Percentiles rank a stretch among this genome's conserved stretches.
Conservation (phyloP, 2,888 invertebrate genomes). For the Euclidia mi region DNA sequence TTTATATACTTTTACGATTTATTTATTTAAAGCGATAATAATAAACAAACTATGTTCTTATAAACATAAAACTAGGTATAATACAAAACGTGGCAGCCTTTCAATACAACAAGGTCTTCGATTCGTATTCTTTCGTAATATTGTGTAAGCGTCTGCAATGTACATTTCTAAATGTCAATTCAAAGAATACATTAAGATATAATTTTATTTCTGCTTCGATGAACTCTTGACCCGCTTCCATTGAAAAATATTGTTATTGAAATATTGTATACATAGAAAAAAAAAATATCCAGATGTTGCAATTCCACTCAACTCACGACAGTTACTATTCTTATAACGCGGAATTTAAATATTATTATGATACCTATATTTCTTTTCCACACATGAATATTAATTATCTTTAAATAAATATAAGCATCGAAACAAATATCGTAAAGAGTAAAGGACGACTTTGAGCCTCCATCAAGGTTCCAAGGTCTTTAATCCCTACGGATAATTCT, state of each 20-base stretch:
- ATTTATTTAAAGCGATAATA: no score
- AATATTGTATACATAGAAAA: no score
- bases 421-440: background rate
- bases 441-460: constrained; percentile 13
- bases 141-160: background rate
- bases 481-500: constrained; percentile 43
- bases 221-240: background rate
- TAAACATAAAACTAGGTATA: background rate
- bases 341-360: no score
- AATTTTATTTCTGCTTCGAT: background rate
- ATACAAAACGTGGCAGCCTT: background rate
- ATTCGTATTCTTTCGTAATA: constrained; percentile 7
- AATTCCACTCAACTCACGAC: no score
- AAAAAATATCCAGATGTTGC: no score
- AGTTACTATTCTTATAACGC: no score
- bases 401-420: constrained; percentile 3
- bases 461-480: constrained; percentile 4
- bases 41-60: no score
- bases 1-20: no score
- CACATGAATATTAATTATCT: no score
- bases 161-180: constrained; percentile 13
- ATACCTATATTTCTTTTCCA: no score
- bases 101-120: constrained; percentile 1
- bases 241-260: no score
- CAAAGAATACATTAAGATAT: background rate